Percentiles rank a stretch among this genome's conserved stretches.
These are phyloP conservation scores for Nothocercus julius DNA, from an alignment of 2,113 vertebrate species.

Conservation along the genomic window DNA sequence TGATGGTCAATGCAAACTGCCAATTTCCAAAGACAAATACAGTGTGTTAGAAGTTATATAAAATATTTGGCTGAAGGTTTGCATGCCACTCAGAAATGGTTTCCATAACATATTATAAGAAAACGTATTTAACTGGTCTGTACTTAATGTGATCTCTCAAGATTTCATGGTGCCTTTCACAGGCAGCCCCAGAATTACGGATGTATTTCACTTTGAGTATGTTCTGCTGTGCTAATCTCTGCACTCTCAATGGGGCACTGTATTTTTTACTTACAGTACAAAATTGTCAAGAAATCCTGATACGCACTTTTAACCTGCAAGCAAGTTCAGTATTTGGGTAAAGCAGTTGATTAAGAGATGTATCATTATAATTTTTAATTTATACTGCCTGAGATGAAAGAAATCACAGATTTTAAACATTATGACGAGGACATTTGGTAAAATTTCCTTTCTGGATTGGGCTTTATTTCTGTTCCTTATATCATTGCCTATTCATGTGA, in stretches of 20 bases:
- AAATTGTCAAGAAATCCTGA: not conserved
- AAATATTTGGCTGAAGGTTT: conserved; percentile 36
- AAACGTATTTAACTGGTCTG: conserved; percentile 19
- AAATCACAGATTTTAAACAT: not conserved
- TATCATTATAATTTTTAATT: not conserved
- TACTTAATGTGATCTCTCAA: conserved; percentile 22
- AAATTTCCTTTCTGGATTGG: not conserved
- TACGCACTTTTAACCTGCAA: not conserved
- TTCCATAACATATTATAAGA: conserved; percentile 31
- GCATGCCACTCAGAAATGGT: conserved; percentile 39
- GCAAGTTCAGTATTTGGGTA: not conserved
- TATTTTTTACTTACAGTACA: not conserved
- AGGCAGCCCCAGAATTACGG: conserved; percentile 11
- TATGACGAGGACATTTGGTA: not conserved
- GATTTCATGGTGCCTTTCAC: not conserved
- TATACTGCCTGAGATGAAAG: not conserved
- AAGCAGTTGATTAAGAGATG: not conserved
- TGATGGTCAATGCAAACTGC: conserved; percentile 22
- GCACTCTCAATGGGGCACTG: not conserved
- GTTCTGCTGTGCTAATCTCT: conserved; percentile 11
- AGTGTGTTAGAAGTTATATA: conserved; percentile 31
- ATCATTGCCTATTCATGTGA: not conserved
- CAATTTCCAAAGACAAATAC: conserved; percentile 48
- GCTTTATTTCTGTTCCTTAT: not conserved
- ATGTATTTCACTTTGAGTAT: not conserved